A percentile compares a stretch with the other conserved stretches of the same genome.
Conservation (phyloP, 2,888 invertebrate species). For the Smittia aterrima region DNA sequence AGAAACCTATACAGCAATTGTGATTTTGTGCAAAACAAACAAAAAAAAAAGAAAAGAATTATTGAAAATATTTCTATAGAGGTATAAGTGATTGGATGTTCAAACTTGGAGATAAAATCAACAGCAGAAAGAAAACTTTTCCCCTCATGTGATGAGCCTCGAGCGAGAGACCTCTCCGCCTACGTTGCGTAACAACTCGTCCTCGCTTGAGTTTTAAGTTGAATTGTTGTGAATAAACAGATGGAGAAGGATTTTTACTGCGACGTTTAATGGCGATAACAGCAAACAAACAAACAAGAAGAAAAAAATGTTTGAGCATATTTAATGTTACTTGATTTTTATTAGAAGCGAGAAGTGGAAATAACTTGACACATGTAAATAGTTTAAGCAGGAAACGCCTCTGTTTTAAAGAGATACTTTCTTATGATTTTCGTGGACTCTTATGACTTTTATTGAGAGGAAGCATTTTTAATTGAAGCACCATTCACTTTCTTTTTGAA, state of each 20-base stretch:
- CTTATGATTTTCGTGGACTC: not conserved
- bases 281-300: not conserved
- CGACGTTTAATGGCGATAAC: not conserved
- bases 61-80: constrained; percentile 20
- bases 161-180: not conserved
- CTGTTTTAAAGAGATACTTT: constrained; percentile 36
- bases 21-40: constrained; percentile 41
- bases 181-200: not conserved
- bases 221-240: not conserved
- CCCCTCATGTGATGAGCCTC: constrained; percentile 11
- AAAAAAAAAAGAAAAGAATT: constrained; percentile 23
- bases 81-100: not conserved
- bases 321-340: constrained; percentile 24
- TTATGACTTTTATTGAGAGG: constrained; percentile 12
- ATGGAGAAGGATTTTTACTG: not conserved
- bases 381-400: not conserved
- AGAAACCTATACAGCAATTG: constrained; percentile 34
- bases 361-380: too few species aligned
- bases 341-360: too few species aligned
- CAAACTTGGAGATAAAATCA: constrained; percentile 9
- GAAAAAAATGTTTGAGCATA: not conserved
- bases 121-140: constrained; percentile 10
- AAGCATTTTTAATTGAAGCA: not conserved
- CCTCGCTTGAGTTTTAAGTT: not conserved
- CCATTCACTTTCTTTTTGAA: not conserved